Conservation (phyloP, 1,140 invertebrate species). For the Steinernema khuongi region DNA sequence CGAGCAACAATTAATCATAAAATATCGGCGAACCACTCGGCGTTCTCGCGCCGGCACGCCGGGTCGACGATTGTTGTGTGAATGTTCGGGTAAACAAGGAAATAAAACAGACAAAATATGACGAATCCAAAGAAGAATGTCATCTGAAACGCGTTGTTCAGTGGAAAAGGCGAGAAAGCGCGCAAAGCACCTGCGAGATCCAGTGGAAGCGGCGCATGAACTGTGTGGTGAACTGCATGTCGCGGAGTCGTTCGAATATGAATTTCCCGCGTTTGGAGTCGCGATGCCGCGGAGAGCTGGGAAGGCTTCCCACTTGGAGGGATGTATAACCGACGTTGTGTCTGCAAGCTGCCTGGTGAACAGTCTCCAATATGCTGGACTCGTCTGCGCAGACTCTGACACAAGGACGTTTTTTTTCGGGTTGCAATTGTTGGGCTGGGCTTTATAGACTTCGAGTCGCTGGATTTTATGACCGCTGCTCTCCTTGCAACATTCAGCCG, state of each 20-base stretch:
- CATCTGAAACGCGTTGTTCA: constrained; percentile 45
- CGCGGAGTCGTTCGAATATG: not conserved
- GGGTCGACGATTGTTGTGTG: constrained; percentile 45
- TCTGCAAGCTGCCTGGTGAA: no score
- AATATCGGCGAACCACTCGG: constrained; percentile 41
- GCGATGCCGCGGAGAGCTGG: not conserved
- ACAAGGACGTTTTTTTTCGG: no score
- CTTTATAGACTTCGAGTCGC: no score
- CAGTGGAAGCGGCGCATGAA: constrained; percentile 56
- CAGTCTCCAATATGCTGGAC: not conserved
- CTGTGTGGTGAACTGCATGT: constrained; percentile 40
- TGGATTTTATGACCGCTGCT: no score
- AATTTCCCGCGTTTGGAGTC: not conserved
- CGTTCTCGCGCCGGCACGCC: constrained; percentile 40
- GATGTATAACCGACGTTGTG: not conserved
- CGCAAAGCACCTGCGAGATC: constrained; percentile 48
- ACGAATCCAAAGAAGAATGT: constrained; percentile 57
- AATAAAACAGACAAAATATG: constrained; percentile 54
- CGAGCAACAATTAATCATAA: not conserved
- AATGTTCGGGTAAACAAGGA: constrained; percentile 55
- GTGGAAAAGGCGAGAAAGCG: not conserved
- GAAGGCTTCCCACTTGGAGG: not conserved
- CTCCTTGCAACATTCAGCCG: no score
- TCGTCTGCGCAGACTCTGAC: no score
- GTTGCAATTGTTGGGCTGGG: no score